Conservation (phyloP, 1,140 invertebrate genomes). For the Atta cephalotes region DNA sequence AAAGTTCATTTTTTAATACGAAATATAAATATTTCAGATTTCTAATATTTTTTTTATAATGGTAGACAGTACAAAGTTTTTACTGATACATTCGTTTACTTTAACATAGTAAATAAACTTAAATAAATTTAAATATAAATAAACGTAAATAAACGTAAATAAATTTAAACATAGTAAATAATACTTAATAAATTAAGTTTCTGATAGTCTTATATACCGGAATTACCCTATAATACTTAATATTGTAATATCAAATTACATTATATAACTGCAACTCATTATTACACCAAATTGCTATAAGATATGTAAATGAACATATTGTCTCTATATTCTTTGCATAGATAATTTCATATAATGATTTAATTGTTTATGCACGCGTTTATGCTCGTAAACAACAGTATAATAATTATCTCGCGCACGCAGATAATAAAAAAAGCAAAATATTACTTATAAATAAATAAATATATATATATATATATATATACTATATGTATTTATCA, state of each 20-base stretch:
- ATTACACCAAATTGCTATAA: constrained; percentile 22
- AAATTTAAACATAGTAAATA: too few species aligned
- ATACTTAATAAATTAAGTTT: too few species aligned
- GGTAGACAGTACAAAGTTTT: too few species aligned
- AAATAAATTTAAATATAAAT: too few species aligned
- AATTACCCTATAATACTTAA: neutral
- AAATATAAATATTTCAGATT: too few species aligned
- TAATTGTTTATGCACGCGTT: neutral
- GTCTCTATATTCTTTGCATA: neutral
- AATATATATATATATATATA: neutral
- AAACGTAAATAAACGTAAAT: too few species aligned
- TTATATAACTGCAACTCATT: constrained; percentile 16
- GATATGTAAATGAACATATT: constrained; percentile 21
- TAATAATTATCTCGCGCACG: neutral
- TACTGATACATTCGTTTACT: too few species aligned
- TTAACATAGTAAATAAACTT: too few species aligned
- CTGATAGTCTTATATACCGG: too few species aligned
- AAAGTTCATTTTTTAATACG: too few species aligned
- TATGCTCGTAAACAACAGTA: neutral
- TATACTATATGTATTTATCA: neutral
- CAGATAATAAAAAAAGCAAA: constrained; percentile 1
- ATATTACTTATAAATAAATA: neutral
- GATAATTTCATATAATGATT: constrained; percentile 22
- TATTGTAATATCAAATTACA: neutral
- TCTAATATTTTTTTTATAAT: too few species aligned